phyloP scores from a whole-genome alignment of 2,113 vertebrate species.

The Labeo rohita region DNA sequence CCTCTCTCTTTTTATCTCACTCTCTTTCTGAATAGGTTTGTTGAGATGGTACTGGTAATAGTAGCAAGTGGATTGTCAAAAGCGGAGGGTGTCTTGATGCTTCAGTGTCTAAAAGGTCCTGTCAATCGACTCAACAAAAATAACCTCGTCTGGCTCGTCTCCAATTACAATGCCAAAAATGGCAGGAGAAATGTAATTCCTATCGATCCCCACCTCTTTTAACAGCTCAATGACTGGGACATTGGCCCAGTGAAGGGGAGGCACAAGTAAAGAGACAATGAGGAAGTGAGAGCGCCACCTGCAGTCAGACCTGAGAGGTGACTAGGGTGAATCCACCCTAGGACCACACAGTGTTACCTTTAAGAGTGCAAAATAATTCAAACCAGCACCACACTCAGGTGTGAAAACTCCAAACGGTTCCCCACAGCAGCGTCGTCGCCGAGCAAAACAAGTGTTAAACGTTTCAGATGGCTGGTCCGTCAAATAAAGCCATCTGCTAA shows the following conservation, averaged over 20 bases:
- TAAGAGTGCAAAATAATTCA: conserved; percentile 29
- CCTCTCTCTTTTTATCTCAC: not conserved
- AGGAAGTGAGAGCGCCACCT: conserved; percentile 7
- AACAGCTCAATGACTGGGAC: conserved; percentile 55
- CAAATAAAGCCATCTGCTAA: conserved; percentile 50
- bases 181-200: conserved; percentile 56
- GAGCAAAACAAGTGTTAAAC: conserved; percentile 41
- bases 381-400: conserved; percentile 38
- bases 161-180: conserved; percentile 51
- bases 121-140: conserved; percentile 43
- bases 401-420: conserved; percentile 23
- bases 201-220: conserved; percentile 60
- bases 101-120: conserved; percentile 24
- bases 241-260: conserved; percentile 29
- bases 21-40: conserved; percentile 4
- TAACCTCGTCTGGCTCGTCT: conserved; percentile 44
- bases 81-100: conserved; percentile 22
- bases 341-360: conserved; percentile 17
- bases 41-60: conserved; percentile 31
- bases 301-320: not conserved
- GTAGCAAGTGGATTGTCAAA: conserved; percentile 33
- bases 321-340: not conserved
- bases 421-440: not conserved
- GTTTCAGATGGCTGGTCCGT: conserved; percentile 32
- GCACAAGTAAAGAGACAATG: not conserved